Evolutionary conservation across 1,140 invertebrate species (phyloP).

Genomic region (Ceratoteleas bidentatus): DNA sequence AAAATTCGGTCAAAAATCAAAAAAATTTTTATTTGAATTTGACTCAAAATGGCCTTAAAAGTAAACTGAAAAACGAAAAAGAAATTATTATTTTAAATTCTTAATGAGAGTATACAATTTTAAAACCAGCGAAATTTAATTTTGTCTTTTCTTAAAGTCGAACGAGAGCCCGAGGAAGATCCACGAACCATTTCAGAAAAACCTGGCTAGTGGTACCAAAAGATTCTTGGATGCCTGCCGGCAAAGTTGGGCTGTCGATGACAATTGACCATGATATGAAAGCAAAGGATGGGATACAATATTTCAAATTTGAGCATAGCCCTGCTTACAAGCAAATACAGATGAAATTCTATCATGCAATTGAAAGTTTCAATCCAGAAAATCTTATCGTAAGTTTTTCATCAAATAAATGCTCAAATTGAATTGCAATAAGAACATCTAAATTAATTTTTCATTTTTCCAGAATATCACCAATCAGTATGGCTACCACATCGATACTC

Average conservation of each 20-base stretch:
- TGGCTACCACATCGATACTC: conserved; percentile 91
- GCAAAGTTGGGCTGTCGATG: conserved; percentile 89
- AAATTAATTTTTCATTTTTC: conserved; percentile 62
- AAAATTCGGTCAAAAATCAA: too few species aligned
- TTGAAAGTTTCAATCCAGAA: conserved; percentile 91
- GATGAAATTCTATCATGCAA: conserved; percentile 87
- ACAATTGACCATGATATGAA: conserved; percentile 81
- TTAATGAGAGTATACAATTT: too few species aligned
- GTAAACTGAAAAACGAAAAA: too few species aligned
- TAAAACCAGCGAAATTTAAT: too few species aligned
- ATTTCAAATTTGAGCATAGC: conserved; percentile 92
- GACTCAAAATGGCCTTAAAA: too few species aligned
- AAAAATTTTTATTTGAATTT: too few species aligned
- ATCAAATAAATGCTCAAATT: not conserved
- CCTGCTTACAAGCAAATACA: conserved; percentile 89
- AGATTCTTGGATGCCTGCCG: conserved; percentile 86
- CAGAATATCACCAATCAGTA: conserved; percentile 88
- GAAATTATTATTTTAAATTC: conserved; percentile 4
- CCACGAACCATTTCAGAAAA: conserved; percentile 82
- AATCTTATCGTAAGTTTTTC: conserved; percentile 87
- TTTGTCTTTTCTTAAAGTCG: conserved; percentile 76
- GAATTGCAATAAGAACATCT: not conserved
- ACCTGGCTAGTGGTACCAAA: conserved; percentile 86
- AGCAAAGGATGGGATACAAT: conserved; percentile 80
- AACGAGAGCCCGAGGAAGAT: conserved; percentile 82